Base-by-base conservation (phyloP, 2,797 vertebrate species). In the Limosa lapponica region DNA sequence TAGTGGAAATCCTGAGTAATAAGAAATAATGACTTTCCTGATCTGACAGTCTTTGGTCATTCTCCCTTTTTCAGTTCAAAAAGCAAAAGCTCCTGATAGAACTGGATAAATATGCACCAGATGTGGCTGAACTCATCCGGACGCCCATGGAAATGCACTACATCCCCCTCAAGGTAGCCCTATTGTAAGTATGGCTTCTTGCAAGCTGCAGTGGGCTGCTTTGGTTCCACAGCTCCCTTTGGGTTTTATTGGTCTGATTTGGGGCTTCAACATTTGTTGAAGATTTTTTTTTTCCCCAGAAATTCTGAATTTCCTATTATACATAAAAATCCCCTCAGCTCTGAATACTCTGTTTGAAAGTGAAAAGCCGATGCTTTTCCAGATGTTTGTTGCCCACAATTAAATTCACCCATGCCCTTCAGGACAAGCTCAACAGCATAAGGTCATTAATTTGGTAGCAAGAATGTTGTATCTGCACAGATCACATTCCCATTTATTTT, bases 101-200 rank as follows among this genome's bases (percentile, higher is more conserved):
- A 86, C 98, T 99, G 16, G 98, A 99, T 65, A 98, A 98, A 13
- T 99, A 99, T 92, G 99, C 99, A 14, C 94, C 98, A 28, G 99
- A 99, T 96, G 99, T 99, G 93, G 97, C 98, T 41, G 99, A 99
- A 91, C 99, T 99, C 91, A 98, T 99, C 97, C 98, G 98, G 62
- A 99, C 98, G 7, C 99, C 99, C n/a, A 98, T 98, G 96, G 99
- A 99, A 84, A 99, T 99, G 99, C 97, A 98, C 93, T 99, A 99
- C 97, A 98, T 99, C 90, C 99, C 99, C 14, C 98, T 99, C 86
- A 99, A 99, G 97, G 99, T 99, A 55, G 99, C 99, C 82, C 97
- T 99, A 71, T 99, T 99, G 99, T 98, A 98, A 98, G 98, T 98
- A 97, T 82, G 93, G 46, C 61, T 74, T 28, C 80, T 10, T 37